Percentiles rank a stretch among this genome's conserved stretches.
Evolutionary conservation across 2,113 vertebrate genomes (phyloP).

Genomic region (Eublepharis macularius): DNA sequence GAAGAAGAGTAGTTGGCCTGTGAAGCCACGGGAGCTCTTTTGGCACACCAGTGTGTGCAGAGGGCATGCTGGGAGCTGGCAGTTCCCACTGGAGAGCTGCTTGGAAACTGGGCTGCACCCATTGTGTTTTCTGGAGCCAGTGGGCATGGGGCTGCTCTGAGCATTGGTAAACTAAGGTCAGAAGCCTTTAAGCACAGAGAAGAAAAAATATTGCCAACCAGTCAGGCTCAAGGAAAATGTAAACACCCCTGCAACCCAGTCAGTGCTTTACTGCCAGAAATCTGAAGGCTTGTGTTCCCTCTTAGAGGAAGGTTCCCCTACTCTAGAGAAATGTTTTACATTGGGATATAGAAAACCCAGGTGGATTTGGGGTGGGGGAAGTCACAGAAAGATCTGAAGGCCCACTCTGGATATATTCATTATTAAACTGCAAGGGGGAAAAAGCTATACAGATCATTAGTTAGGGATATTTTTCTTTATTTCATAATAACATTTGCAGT

Average conservation of each 20-base stretch:
- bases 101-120: background rate
- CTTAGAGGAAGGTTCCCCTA: background rate
- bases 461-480: background rate
- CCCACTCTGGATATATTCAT: background rate
- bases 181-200: background rate
- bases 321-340: background rate
- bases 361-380: background rate
- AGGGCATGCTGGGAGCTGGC: background rate
- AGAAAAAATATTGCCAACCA: background rate
- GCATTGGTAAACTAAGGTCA: background rate
- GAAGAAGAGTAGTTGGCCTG: background rate
- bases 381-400: background rate
- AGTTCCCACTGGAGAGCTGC: background rate
- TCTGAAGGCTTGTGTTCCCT: background rate
- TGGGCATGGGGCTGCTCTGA: background rate
- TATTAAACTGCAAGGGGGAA: background rate
- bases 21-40: background rate
- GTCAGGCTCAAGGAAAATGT: background rate
- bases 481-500: background rate
- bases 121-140: background rate
- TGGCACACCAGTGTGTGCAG: background rate
- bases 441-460: background rate
- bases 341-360: background rate
- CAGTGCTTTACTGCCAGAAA: too few relatives aligned
- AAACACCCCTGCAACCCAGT: background rate